These are phyloP conservation scores for Apamea anceps DNA, from an alignment of 2,888 invertebrate species.

Conservation along the genomic window DNA sequence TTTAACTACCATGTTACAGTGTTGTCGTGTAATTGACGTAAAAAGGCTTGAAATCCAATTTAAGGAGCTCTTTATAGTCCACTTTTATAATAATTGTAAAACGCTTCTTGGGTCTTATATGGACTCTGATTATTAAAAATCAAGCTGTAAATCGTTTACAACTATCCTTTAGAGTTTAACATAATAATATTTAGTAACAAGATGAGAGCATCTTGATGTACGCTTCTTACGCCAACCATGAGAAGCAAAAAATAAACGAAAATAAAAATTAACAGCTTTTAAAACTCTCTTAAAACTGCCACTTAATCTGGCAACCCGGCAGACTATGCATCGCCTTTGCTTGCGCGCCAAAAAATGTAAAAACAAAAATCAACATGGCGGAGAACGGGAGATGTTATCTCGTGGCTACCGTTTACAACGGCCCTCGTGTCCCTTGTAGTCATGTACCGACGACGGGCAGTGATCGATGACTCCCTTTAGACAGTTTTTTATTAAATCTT, in stretches of 20 bases:
- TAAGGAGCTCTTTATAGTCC: slow-evolving; percentile 5
- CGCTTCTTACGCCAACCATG: neutral
- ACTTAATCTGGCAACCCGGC: slow-evolving; percentile 55
- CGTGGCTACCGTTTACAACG: slow-evolving; percentile 78
- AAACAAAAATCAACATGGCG: slow-evolving; percentile 72
- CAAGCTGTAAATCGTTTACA: slow-evolving; percentile 15
- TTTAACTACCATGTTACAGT: slow-evolving; percentile 56
- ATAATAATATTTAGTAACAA: neutral
- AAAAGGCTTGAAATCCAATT: slow-evolving; percentile 49
- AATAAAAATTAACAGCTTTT: slow-evolving; percentile 18
- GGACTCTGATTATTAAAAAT: slow-evolving; percentile 22
- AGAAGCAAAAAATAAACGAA: slow-evolving; percentile 1
- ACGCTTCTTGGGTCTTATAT: slow-evolving; percentile 15
- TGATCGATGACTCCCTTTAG: slow-evolving; percentile 62
- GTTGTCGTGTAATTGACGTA: slow-evolving; percentile 50
- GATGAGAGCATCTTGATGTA: neutral
- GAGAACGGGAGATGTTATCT: slow-evolving; percentile 77
- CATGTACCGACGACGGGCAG: slow-evolving; percentile 51
- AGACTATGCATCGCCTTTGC: slow-evolving; percentile 56
- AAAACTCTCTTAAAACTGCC: slow-evolving; percentile 24
- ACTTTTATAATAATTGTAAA: slow-evolving; percentile 42
- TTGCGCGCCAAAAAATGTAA: slow-evolving; percentile 59
- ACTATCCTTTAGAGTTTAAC: neutral
- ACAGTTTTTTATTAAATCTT: slow-evolving; percentile 39
- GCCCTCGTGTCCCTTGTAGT: slow-evolving; percentile 46